Base-by-base conservation (phyloP, 2,113 vertebrate genomes). In the Tetrao urogallus region DNA sequence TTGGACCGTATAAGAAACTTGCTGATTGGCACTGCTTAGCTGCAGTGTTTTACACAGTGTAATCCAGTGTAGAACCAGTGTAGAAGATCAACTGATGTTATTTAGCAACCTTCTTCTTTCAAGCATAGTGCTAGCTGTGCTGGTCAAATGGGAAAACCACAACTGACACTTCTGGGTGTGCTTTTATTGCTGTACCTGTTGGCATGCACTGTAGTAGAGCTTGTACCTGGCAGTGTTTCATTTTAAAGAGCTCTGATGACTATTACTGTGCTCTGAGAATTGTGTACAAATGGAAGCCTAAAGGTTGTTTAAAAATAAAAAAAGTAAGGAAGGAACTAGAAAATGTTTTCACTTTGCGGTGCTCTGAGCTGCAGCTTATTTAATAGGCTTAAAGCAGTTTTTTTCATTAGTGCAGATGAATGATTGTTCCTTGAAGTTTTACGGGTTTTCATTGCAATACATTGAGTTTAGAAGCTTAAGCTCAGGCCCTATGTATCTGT, bases 261-360 rank as follows among this genome's bases (percentile, higher is more conserved):
- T 88, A 27, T 70, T 54, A 20, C 0, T 69, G 15, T 11, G 27
- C 58, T 0, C 0, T 42, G 38, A 72, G 38, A 45, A 32, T 82
- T 28, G 56, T 36, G 21, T 0, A 10, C 61, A 88, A 65, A 73
- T 13, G 16, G 19, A 82, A 5, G 8, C 28, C 58, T 82, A 27
- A 89, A 16, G 42, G 11, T 11, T 45, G 8, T 24, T 43, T 30
- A 58, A 54, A 58, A 63, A 20, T n/a, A 58, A 56, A 18, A 32
- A 75, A 52, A 52, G 30, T 79, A 48, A 47, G 27, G 47, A 69
- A 73, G 36, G 67, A 86, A 70, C 38, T 89, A 76, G 63, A 67
- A 94, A 91, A n/a, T 76, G 17, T 70, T 91, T 82, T 79, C 3
- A 14, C 21, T 82, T 89, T 34, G 9, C 52, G 10, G 50, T 76